A percentile compares a stretch with the other conserved stretches of the same genome.
These are phyloP conservation scores for Hydrochoerus hydrochaeris DNA, from an alignment of 2,113 vertebrate species.

Conservation along the genomic window DNA sequence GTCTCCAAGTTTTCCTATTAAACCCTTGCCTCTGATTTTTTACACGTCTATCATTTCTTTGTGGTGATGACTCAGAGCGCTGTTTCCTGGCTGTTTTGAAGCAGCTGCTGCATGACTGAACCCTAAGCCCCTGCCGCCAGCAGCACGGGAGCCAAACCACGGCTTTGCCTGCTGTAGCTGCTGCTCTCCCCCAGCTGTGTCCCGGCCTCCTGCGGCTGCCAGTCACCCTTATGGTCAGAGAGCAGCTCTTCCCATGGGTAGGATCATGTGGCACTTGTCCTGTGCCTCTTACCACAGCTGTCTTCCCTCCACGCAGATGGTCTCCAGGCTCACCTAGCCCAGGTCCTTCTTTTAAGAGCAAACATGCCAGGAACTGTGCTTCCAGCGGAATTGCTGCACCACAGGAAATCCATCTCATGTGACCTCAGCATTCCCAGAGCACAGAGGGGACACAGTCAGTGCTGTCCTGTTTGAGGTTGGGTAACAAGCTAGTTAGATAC, in stretches of 20 bases:
- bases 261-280: accelerated
- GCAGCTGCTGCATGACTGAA: not conserved
- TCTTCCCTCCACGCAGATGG: not conserved
- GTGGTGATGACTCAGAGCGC: not conserved
- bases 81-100: not conserved
- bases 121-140: no score
- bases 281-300: not conserved
- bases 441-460: not conserved
- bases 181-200: no score
- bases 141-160: not conserved
- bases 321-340: not conserved
- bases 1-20: not conserved
- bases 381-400: not conserved
- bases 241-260: no score
- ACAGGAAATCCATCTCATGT: no score
- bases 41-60: not conserved
- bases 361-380: accelerated
- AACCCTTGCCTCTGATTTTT: not conserved
- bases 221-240: no score
- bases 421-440: not conserved
- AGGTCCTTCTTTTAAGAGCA: not conserved
- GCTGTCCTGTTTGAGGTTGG: not conserved
- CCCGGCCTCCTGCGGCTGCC: not conserved
- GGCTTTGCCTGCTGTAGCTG: not conserved
- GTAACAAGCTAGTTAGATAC: not conserved